Evolutionary conservation across 2,888 invertebrate genomes (phyloP).

Genomic region (Eumerus sabulonum): DNA sequence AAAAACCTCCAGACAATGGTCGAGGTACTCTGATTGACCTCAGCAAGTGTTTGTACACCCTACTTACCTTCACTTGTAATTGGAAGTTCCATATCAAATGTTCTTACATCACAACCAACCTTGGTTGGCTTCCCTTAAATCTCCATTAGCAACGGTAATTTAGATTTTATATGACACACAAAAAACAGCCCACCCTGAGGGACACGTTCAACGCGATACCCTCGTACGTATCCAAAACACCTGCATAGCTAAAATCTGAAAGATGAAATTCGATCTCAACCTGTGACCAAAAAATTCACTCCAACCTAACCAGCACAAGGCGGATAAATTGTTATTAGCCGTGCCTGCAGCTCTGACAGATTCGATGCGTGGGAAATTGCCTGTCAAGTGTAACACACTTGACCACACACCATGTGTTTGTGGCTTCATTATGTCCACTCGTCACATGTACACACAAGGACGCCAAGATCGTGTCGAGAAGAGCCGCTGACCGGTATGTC

Average conservation of each 20-base stretch:
- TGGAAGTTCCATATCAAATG: no score
- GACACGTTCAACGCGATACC: conserved; percentile 20
- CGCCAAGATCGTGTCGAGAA: neutral
- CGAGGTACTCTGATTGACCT: no score
- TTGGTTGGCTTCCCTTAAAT: no score
- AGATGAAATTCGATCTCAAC: conserved; percentile 44
- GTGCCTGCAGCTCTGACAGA: conserved; percentile 26
- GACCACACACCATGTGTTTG: conserved; percentile 63
- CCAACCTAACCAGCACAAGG: conserved; percentile 29
- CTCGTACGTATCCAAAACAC: conserved; percentile 29
- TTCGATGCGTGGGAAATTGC: conserved; percentile 59
- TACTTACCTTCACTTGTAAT: no score
- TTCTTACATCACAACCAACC: no score
- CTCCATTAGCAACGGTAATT: no score
- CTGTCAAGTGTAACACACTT: conserved; percentile 46
- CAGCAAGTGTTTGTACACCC: no score
- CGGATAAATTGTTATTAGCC: conserved; percentile 58
- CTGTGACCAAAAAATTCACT: conserved; percentile 21
- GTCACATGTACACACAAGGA: conserved; percentile 8
- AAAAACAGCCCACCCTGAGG: conserved; percentile 43
- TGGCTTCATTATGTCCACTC: conserved; percentile 27
- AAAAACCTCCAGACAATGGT: no score
- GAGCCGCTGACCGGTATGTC: conserved; percentile 55
- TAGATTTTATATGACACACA: no score
- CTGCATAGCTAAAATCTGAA: conserved; percentile 30